Evolutionary conservation across 2,888 invertebrate species (phyloP).

Genomic region (Zele albiditarsus): DNA sequence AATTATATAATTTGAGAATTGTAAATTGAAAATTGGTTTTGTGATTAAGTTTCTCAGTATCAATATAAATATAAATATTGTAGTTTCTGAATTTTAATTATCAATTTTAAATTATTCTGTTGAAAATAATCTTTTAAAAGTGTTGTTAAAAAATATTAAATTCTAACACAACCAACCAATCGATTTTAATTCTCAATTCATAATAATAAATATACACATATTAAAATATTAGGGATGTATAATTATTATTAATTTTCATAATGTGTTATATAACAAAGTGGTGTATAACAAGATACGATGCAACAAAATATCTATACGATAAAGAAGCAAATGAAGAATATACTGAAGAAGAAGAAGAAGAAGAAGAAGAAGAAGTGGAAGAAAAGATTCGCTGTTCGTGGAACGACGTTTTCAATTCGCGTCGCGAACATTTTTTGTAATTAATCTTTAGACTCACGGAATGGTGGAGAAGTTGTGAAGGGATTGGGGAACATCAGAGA

Average conservation of each 20-base stretch:
- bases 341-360: constrained; percentile 38
- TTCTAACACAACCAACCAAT: too few species aligned
- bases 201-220: too few species aligned
- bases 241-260: not conserved
- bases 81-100: too few species aligned
- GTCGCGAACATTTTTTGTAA: constrained; percentile 70
- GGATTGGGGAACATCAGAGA: not conserved
- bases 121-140: too few species aligned
- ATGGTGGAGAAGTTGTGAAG: constrained; percentile 43
- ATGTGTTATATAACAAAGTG: not conserved
- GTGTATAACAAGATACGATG: constrained; percentile 14
- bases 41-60: too few species aligned
- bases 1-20: too few species aligned
- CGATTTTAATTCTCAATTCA: too few species aligned
- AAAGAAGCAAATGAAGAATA: constrained; percentile 37
- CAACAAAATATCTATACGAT: not conserved
- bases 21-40: too few species aligned
- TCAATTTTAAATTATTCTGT: too few species aligned
- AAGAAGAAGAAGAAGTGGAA: constrained; percentile 44
- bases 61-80: too few species aligned
- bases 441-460: constrained; percentile 66
- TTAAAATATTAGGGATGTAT: not conserved
- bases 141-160: too few species aligned
- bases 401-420: constrained; percentile 69
- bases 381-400: constrained; percentile 57